These are phyloP conservation scores for Pachyuromys duprasi DNA, from an alignment of 2,797 vertebrate species.

Conservation along the genomic window DNA sequence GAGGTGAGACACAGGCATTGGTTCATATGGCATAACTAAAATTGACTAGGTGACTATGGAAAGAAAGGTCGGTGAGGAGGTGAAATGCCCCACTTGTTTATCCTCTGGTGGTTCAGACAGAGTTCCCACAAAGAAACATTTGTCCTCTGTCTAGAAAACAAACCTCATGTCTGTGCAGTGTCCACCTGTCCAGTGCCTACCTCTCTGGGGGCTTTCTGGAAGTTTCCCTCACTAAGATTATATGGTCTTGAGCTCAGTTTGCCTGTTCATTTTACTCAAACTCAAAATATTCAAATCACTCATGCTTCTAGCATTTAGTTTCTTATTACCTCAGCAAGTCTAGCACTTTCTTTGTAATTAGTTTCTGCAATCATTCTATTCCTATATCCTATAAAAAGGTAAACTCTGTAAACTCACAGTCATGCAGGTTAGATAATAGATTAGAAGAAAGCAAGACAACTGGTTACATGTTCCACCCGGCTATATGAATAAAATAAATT, in stretches of 20 bases:
- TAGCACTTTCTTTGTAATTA: neutral
- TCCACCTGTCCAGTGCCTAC: accelerated
- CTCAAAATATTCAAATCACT: neutral
- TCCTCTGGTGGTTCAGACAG: neutral
- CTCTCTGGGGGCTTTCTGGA: accelerated
- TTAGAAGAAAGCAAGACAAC: neutral
- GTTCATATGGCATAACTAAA: accelerated
- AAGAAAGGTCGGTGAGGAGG: accelerated
- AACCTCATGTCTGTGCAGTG: neutral
- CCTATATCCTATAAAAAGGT: neutral
- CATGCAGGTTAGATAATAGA: neutral
- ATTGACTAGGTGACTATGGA: neutral
- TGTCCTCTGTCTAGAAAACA: too few relatives aligned
- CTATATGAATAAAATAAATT: neutral
- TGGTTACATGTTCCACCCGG: neutral
- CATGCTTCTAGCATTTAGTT: too few relatives aligned
- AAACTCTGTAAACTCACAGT: neutral
- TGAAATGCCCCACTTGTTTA: neutral
- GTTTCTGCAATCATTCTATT: neutral
- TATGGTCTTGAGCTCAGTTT: neutral
- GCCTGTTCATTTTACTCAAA: neutral
- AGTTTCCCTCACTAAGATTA: neutral
- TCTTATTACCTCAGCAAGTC: neutral
- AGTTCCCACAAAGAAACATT: neutral
- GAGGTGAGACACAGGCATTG: accelerated